Evolutionary conservation across 2,888 invertebrate species (phyloP).

Genomic region (Danaus chrysippus): DNA sequence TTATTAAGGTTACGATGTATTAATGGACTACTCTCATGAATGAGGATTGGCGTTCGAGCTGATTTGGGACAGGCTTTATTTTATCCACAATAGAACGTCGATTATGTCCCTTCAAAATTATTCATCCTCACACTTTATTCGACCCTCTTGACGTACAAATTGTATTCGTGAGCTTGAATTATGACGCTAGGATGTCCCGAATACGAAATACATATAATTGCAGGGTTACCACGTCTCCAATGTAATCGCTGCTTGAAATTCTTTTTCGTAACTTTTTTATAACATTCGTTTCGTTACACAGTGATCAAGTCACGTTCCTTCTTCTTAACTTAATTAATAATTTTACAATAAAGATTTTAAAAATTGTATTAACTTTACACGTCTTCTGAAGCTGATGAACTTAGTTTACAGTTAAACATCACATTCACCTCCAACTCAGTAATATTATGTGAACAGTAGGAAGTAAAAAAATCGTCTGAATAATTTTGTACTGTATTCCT

Average conservation of each 20-base stretch:
- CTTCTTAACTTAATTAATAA: too few species aligned
- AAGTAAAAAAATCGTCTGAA: too few species aligned
- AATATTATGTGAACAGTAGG: too few species aligned
- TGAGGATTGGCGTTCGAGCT: neutral
- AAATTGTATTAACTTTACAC: too few species aligned
- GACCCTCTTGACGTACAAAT: constrained; percentile 61
- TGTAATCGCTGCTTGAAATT: constrained; percentile 20
- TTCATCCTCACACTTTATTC: constrained; percentile 62
- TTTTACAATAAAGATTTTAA: too few species aligned
- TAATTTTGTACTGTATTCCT: too few species aligned
- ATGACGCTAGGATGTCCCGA: constrained; percentile 49
- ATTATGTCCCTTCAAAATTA: constrained; percentile 48
- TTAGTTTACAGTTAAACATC: constrained; percentile 3
- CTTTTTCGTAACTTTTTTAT: constrained; percentile 25
- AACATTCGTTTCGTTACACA: too few species aligned
- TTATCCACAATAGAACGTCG: constrained; percentile 40
- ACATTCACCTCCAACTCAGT: too few species aligned
- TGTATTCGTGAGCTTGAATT: constrained; percentile 65
- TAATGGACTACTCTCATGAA: neutral
- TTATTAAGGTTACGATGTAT: neutral
- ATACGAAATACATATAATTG: constrained; percentile 56
- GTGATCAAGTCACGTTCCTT: too few species aligned
- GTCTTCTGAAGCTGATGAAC: too few species aligned
- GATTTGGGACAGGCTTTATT: constrained; percentile 12
- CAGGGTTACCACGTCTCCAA: constrained; percentile 33